Evolutionary conservation across 1,140 invertebrate genomes (phyloP).

Genomic region (Diorhabda carinulata): DNA sequence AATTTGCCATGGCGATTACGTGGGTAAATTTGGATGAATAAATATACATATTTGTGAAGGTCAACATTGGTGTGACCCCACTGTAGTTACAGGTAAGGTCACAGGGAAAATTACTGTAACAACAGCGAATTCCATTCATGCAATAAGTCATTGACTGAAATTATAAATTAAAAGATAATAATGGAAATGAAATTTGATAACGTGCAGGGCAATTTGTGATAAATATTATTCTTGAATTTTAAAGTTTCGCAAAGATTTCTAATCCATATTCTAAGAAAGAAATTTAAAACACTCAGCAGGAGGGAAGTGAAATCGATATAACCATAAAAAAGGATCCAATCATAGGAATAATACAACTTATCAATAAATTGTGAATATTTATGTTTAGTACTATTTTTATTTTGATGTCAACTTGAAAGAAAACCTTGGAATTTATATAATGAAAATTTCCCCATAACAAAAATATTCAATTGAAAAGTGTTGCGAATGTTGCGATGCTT

Average conservation of each 20-base stretch:
- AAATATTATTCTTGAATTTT: background rate
- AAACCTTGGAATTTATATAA: background rate
- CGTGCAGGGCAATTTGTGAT: background rate
- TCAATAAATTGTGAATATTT: too few species aligned
- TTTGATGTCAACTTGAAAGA: too few species aligned
- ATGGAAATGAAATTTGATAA: background rate
- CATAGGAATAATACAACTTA: too few species aligned
- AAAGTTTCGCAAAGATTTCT: background rate
- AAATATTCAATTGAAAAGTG: background rate
- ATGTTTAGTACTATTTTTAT: too few species aligned
- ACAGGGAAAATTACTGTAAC: constrained; percentile 2
- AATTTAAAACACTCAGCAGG: background rate
- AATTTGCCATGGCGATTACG: background rate
- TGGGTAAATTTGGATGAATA: background rate
- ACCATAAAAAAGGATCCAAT: background rate
- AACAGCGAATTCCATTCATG: background rate
- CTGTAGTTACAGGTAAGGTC: constrained; percentile 9
- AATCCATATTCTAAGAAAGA: background rate
- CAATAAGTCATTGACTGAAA: background rate
- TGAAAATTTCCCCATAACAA: background rate
- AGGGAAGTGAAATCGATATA: background rate
- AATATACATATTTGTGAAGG: background rate
- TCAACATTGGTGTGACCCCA: constrained; percentile 14
- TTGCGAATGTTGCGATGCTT: background rate
- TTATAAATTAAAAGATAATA: background rate